phyloP scores from a whole-genome alignment of 2,888 invertebrate species.

The Eristalis pertinax region DNA sequence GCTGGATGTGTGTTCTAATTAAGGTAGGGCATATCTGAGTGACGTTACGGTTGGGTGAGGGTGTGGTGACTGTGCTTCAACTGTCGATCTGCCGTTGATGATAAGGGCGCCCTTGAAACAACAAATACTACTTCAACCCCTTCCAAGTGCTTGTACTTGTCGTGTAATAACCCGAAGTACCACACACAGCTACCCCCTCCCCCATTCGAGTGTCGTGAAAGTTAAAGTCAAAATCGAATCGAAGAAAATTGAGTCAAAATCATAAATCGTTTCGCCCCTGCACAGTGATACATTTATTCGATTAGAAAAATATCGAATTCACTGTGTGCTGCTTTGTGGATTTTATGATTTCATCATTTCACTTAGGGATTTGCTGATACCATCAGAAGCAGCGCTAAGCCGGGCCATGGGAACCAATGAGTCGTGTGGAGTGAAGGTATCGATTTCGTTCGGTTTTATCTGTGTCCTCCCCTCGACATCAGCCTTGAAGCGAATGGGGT shows the following conservation, averaged over 20 bases:
- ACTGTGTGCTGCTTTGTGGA: constrained; percentile 27
- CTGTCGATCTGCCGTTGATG: constrained; percentile 18
- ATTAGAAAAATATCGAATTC: constrained; percentile 41
- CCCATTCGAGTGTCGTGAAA: not conserved
- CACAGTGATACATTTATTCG: constrained; percentile 31
- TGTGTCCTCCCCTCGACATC: not conserved
- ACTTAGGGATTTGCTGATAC: constrained; percentile 15
- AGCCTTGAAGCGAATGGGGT: not conserved
- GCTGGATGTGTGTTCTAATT: constrained; percentile 9
- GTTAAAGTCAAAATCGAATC: constrained; percentile 23
- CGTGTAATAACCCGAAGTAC: not conserved
- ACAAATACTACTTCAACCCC: not conserved
- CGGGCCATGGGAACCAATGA: not conserved
- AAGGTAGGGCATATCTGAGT: not conserved
- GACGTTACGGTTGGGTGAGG: not conserved
- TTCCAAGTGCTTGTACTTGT: not conserved
- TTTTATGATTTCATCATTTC: constrained; percentile 33
- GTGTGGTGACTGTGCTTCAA: not conserved
- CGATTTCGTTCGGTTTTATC: not conserved
- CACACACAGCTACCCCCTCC: not conserved
- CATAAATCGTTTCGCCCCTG: constrained; percentile 20
- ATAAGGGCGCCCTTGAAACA: not conserved
- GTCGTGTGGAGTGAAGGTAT: not conserved
- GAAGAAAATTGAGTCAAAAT: constrained; percentile 43
- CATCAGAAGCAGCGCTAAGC: constrained; percentile 5